A percentile compares a stretch with the other conserved stretches of the same genome.
phyloP scores from a whole-genome alignment of 2,888 invertebrate genomes.

The Neocrepidodera transversa region DNA sequence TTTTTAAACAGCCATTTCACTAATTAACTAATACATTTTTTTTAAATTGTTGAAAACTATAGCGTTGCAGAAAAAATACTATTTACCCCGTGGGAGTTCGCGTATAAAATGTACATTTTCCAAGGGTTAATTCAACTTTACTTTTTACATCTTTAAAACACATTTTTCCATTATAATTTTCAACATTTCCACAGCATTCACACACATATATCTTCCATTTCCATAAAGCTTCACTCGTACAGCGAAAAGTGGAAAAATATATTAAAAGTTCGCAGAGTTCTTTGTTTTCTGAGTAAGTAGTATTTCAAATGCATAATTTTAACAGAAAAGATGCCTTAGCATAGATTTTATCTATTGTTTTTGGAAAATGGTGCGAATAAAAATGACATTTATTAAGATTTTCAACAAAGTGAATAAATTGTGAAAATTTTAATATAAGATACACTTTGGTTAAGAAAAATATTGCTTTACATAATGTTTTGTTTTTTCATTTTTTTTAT shows the following conservation, averaged over 20 bases:
- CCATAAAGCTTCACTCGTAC: conserved; percentile 11
- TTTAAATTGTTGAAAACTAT: no score
- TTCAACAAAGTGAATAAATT: conserved; percentile 2
- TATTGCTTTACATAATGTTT: no score
- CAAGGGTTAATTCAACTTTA: not conserved
- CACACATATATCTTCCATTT: conserved; percentile 16
- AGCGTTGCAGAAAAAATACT: no score
- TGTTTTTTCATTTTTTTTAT: no score
- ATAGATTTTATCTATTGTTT: not conserved
- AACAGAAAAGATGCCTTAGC: not conserved
- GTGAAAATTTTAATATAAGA: no score
- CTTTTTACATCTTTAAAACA: not conserved
- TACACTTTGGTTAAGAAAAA: no score
- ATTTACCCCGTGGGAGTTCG: no score
- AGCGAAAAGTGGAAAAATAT: conserved; percentile 2
- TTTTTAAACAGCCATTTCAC: no score
- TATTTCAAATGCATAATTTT: conserved; percentile 5
- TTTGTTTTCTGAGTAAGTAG: conserved; percentile 1
- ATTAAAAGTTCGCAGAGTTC: conserved; percentile 1
- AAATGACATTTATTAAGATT: not conserved
- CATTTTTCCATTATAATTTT: conserved; percentile 2
- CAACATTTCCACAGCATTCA: not conserved
- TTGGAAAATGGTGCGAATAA: not conserved
- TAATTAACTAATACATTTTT: no score
- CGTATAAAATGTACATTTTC: not conserved